Base-by-base conservation (phyloP, 2,113 vertebrate species). In the Thryonomys swinderianus region DNA sequence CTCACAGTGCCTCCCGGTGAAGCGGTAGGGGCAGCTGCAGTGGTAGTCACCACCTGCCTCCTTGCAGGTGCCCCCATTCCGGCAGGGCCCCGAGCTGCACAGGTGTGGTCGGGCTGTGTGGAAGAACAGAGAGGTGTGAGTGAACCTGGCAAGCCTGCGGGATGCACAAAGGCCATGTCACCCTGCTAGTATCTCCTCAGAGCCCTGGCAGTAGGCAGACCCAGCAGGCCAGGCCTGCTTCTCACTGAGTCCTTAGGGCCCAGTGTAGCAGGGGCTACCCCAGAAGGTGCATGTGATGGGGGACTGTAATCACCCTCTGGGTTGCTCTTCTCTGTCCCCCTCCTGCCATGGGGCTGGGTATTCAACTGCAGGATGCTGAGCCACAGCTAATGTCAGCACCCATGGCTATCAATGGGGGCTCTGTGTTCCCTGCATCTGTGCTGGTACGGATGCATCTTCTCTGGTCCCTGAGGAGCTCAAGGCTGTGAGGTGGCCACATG, bases 1-100 rank as follows among this genome's bases (percentile, higher is more conserved):
- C 99, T 99, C 99, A 12, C 99, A 99, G 98, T 99, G 99, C 97
- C 98, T 99, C 69, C 99, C 99, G 0, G 99, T 99, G 98, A 99
- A 99, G 76, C 99, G 99, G 98, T 99, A 99, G 1, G 99, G 99
- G 97, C 99, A 99, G 97, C 98, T 97, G 94, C 99, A 99, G 97
- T 96, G 98, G 98, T 99, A 99, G 85, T 98, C 98, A 16, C 98
- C 99, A 0, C 97, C 98, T 0, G 98, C 98, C 96, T 99, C 99
- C 95, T 98, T 99, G 97, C 99, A 99, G 3, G 99, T 99, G 91
- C 99, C 99, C 85, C 99, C 99, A 0, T 99, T 99, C 96, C 99
- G 99, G 88, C 99, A 99, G 85, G 99, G 99, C 59, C 98, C 98
- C 0, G 98, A 97, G 92, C 99, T 99, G 98, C 99, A 99, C 67